phyloP scores from a whole-genome alignment of 2,113 vertebrate species.

The Seriola dumerili region DNA sequence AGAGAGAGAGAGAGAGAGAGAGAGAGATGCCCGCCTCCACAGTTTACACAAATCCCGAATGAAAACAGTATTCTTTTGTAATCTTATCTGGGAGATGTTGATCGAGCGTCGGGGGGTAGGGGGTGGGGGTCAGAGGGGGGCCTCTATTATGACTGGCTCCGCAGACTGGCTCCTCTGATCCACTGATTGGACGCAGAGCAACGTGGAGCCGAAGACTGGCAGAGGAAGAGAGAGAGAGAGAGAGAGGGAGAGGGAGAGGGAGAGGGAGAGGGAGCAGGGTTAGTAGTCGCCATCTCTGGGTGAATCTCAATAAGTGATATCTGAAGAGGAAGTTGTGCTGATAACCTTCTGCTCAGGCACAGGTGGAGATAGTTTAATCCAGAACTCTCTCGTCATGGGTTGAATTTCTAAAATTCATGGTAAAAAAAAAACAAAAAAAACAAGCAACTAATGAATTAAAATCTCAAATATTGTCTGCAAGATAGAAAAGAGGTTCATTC shows the following conservation, averaged over 20 bases:
- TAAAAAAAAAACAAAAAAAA: neutral
- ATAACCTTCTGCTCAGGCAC: conserved; percentile 68
- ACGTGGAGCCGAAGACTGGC: conserved; percentile 64
- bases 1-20: conserved; percentile 63
- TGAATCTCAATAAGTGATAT: conserved; percentile 73
- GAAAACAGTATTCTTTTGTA: conserved; percentile 87
- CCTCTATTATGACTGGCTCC: conserved; percentile 85
- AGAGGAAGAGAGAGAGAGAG: conserved; percentile 33
- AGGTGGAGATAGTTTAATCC: conserved; percentile 63
- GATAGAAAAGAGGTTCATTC: too few species aligned
- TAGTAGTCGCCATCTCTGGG: conserved; percentile 74
- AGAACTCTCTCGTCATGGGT: neutral
- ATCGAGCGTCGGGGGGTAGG: conserved; percentile 70
- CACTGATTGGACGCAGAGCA: conserved; percentile 81
- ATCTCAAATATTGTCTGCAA: neutral
- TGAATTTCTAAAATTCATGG: neutral
- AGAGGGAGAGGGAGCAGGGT: conserved; percentile 14
- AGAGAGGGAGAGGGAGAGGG: neutral
- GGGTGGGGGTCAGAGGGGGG: neutral
- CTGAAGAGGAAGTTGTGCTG: conserved; percentile 56
- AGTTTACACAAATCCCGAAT: conserved; percentile 86
- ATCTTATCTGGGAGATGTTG: conserved; percentile 85
- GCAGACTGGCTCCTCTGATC: conserved; percentile 86
- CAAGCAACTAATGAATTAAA: neutral
- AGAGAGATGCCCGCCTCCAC: conserved; percentile 70